Base-by-base conservation (phyloP, 2,113 vertebrate species). In the Toxotes chatareus region DNA sequence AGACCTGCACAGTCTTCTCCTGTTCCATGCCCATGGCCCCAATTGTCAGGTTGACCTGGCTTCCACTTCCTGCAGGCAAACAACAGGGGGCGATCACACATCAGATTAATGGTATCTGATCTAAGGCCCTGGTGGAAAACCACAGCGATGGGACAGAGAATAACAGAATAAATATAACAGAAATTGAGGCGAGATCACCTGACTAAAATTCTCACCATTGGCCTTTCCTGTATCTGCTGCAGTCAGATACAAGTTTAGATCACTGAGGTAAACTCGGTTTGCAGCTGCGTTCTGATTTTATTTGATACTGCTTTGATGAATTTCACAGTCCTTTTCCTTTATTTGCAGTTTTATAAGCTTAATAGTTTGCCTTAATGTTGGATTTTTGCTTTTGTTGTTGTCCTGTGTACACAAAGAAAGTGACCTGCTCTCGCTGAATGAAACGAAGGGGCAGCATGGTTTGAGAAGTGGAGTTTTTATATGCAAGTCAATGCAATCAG, bases 31-130 rank as follows among this genome's bases (percentile, higher is more conserved):
- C 94, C 95, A 0, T 96, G 95, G 67, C 88, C 91, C 98, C 97
- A 99, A 94, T 99, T 96, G 94, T 99, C 97, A 59, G 98, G 97
- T 83, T 99, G 98, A 49, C 97, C 97, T 0, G 88, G 68, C 91
- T 96, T 98, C 97, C 98, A 99, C 70, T 97, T 97, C 69, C 98
- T 99, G 94, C 89, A 83, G 91, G 83, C 7, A 83, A 89, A 93
- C 95, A 93, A 92, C 91, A 95, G 91, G 78, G 90, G 91, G 90
- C 88, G 40, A 79, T 79, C 72, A 83, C n/a, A 84, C 77, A 79
- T 72, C 44, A 82, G 14, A 49, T 63, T 81, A 46, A 65, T 7
- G 56, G 12, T 1, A 6, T 32, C 23, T 63, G 5, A 64, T 38
- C 32, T 5, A 31, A 40, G n/a, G 46, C 4, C 13, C 10, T 34